Evolutionary conservation across 2,888 invertebrate species (phyloP), one percentile per base, ranked within the genome.

Genomic region (Arrhopalites spinosus): DNA sequence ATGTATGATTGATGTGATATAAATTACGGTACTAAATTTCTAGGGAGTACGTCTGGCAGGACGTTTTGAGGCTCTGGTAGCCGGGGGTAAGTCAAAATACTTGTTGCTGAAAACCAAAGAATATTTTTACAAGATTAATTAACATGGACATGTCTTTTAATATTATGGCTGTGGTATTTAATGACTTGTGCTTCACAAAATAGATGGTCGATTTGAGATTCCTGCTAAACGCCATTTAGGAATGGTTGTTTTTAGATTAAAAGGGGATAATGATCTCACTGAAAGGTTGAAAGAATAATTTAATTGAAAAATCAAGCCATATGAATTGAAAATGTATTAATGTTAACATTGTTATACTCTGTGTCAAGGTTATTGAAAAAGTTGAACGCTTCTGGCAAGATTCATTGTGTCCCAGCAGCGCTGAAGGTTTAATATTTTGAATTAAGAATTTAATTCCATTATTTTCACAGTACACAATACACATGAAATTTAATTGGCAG

Each of bases 361-460:
- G n/a, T n/a, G n/a, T n/a, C n/a, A n/a, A 64, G 69, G 47, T 63
- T 74, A 20, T 87, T 98, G 73, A 96, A 96, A 85, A 89, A 91
- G 0, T 86, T 98, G 72, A 98, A 98, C 84, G 91, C 90, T 0
- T 90, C 93, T 0, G 97, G 96, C 8, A 90, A 91, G 82, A 89
- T 98, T 8, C 97, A 98, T 86, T 95, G 96, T 80, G 97, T 98
- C 0, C 98, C 98, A 0, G 96, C 97, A 0, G 92, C 94, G 75
- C 89, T 98, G 76, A 96, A 96, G 84, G 93, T 82, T 73, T 45
- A 30, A 29, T 56, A 15, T 29, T 36, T 59, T 59, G 25, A 59
- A 59, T 25, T 20, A 59, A 59, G 25, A 17, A 17, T 20, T 11
- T 53, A 15, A 53, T 17, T 17, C 23, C 5, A 17, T 3, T 53